phyloP scores from a whole-genome alignment of 1,140 invertebrate genomes.

The Drosophila paulistorum region DNA sequence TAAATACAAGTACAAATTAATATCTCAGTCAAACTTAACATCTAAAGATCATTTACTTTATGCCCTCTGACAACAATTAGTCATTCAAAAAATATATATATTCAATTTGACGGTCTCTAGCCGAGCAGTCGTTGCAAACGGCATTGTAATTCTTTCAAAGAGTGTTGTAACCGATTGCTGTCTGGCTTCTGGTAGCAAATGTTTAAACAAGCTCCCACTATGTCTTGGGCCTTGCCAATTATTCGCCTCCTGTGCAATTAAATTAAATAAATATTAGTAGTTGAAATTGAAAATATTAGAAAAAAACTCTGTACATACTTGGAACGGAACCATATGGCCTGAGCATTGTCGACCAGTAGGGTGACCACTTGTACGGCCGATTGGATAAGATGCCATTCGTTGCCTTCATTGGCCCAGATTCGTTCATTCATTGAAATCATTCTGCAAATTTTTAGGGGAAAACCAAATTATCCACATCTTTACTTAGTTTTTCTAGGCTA shows the following conservation, averaged over 20 bases:
- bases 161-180: constrained; percentile 82
- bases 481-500: background rate
- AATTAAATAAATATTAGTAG: constrained; percentile 25
- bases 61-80: constrained; percentile 31
- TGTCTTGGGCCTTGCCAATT: constrained; percentile 87
- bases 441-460: constrained; percentile 62
- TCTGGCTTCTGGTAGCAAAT: constrained; percentile 88
- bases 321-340: constrained; percentile 62
- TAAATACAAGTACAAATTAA: constrained; percentile 67
- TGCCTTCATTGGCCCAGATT: constrained; percentile 89
- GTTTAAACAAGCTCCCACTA: constrained; percentile 87
- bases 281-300: background rate
- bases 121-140: constrained; percentile 71
- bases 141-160: constrained; percentile 81
- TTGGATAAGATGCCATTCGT: constrained; percentile 90
- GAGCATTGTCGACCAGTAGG: constrained; percentile 83
- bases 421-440: constrained; percentile 89
- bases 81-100: constrained; percentile 30
- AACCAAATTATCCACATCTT: background rate
- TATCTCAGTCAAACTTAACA: constrained; percentile 77
- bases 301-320: constrained; percentile 51
- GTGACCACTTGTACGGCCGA: constrained; percentile 87
- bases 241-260: constrained; percentile 84
- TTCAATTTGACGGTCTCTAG: constrained; percentile 27
- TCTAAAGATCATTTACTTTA: constrained; percentile 36